Percentiles rank a stretch among this genome's conserved stretches.
Evolutionary conservation across 2,797 vertebrate genomes (phyloP).

Genomic region (Muscicapa striata): DNA sequence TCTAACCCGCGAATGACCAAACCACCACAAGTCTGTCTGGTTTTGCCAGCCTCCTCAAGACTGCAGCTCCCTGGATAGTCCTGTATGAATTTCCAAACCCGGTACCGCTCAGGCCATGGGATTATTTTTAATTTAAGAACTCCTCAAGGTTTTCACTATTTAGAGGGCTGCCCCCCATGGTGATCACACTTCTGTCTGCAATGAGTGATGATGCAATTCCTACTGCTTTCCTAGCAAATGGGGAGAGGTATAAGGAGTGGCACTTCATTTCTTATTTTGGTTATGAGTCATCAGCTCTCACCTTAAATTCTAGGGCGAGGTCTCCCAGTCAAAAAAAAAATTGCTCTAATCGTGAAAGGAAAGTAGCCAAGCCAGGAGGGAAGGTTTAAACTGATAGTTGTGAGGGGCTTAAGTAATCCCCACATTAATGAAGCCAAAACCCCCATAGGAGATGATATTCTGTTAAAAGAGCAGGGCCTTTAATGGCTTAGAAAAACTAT

Average conservation of each 20-base stretch:
- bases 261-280: neutral
- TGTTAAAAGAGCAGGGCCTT: neutral
- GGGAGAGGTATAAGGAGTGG: constrained; percentile 18
- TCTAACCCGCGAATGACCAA: neutral
- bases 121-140: neutral
- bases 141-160: neutral
- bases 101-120: neutral
- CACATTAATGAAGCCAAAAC: neutral
- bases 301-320: neutral
- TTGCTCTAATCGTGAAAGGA: neutral
- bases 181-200: neutral
- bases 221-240: neutral
- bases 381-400: neutral
- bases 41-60: neutral
- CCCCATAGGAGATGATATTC: neutral
- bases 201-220: neutral
- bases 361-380: neutral
- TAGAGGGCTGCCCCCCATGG: neutral
- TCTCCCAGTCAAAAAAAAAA: neutral
- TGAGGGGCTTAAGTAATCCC: neutral
- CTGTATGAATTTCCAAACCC: neutral
- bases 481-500: neutral
- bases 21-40: neutral
- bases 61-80: neutral
- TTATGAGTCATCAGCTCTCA: constrained; percentile 20